Evolutionary conservation across 2,797 vertebrate genomes (phyloP).

Genomic region (Eulemur albifrons): DNA sequence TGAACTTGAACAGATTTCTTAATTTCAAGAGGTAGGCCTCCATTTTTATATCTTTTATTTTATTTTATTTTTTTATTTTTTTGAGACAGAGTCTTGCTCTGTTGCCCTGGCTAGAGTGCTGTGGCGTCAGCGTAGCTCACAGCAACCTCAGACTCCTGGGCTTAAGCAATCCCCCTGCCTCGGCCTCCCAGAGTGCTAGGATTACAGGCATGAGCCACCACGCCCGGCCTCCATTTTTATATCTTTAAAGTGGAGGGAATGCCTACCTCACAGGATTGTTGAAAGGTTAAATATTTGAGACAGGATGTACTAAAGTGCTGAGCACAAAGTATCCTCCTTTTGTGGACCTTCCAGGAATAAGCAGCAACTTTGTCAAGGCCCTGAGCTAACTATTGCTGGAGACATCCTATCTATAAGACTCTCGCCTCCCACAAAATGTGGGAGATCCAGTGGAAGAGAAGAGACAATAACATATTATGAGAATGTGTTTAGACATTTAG

Average conservation of each 20-base stretch:
- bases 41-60: neutral
- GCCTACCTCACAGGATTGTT: neutral
- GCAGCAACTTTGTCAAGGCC: neutral
- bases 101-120: too few species aligned
- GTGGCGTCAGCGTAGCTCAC: too few species aligned
- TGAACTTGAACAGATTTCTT: constrained; percentile 8
- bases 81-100: too few species aligned
- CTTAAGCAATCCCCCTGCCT: too few species aligned
- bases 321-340: neutral
- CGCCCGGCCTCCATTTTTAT: neutral
- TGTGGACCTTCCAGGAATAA: neutral
- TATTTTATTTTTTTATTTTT: too few species aligned
- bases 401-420: neutral
- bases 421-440: neutral
- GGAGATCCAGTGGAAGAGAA: neutral
- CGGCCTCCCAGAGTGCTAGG: too few species aligned
- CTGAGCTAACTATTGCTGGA: neutral
- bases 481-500: constrained; percentile 5
- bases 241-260: neutral
- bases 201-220: too few species aligned
- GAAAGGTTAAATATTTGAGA: neutral
- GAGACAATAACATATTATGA: constrained; percentile 35
- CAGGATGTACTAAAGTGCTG: neutral
- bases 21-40: neutral
- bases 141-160: too few species aligned